Evolutionary conservation across 2,113 vertebrate genomes (phyloP).

Genomic region (Mesocricetus auratus): DNA sequence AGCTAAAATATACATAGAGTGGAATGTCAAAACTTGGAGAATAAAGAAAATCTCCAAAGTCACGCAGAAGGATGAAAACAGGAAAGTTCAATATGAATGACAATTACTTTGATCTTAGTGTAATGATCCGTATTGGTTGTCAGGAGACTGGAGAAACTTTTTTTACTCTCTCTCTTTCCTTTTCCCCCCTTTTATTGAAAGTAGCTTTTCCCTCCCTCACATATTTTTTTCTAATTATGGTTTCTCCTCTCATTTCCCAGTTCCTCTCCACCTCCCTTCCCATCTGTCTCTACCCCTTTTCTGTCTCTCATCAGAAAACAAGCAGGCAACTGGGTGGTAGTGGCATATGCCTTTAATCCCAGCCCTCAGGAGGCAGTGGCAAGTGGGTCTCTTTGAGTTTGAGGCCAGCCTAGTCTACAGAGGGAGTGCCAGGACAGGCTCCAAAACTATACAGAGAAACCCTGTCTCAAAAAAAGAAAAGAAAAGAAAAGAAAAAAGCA

Average conservation of each 20-base stretch:
- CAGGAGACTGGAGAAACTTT: background rate
- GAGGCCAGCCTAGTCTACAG: too few species aligned
- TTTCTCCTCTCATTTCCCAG: background rate
- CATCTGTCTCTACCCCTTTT: background rate
- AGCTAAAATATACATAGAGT: background rate
- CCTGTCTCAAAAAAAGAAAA: too few species aligned
- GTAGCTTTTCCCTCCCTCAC: background rate
- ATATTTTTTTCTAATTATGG: background rate
- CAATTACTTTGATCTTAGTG: constrained; percentile 4
- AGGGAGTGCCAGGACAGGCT: too few species aligned
- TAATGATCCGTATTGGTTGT: background rate
- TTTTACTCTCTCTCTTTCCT: background rate
- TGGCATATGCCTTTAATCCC: too few species aligned
- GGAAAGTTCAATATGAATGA: background rate
- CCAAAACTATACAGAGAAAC: too few species aligned
- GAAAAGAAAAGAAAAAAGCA: background rate
- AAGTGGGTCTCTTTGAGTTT: too few species aligned
- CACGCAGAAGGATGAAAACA: background rate
- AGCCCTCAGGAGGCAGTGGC: too few species aligned
- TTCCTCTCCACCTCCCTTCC: background rate
- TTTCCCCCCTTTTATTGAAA: background rate
- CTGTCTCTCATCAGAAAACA: background rate
- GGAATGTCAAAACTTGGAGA: background rate
- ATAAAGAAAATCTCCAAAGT: background rate
- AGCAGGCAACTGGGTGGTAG: too few species aligned